Base-by-base conservation (phyloP, 53 echinoderm and acorn worm genomes). In the Antedon mediterranea region DNA sequence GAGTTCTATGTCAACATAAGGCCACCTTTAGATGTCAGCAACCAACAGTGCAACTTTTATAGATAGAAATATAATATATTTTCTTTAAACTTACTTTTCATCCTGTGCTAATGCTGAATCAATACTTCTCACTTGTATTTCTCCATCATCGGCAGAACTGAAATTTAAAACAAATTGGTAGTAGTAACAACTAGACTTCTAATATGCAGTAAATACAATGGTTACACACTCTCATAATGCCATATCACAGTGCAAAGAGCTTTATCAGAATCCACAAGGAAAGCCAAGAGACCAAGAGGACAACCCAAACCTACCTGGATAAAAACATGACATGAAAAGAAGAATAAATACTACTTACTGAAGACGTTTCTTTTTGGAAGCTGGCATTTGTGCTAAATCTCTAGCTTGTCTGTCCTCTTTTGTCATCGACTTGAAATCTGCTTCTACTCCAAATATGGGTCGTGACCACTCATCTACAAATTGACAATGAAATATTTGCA, bases 361-460 rank as follows among this genome's bases (percentile, higher is more conserved):
- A 44, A 95, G 77, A 79, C 94, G 83, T 43, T 89, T 86, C 44
- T 89, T 91, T 82, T 88, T 95, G 28, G 77, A 77, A 0, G 90
- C 90, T 72, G 86, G 81, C 0, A 95, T 81, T 80, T 92, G 89
- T 18, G 87, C 86, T 28, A 90, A 82, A 70, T 95, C 97, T 76
- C 97, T 87, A 43, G 85, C 86, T 72, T 95, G 89, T 26, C 97
- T 85, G 32, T 95, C 97, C 75, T 95, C 97, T 43, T 89, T 95
- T 0, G 92, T 81, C 89, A 95, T 91, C 43, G 97, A 87, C 30
- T 89, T 85, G 79, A 95, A 95, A 81, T 92, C 92, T 28, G 92
- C 85, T 79, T 95, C 97, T 4, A 95, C 97, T 28, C 97, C 97
- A 82, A 95, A 95, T 26, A 95, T 92, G 7, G 97, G 97, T 82